Conservation (phyloP, 2,888 invertebrate genomes). For the Sminthurinus aureus region DNA sequence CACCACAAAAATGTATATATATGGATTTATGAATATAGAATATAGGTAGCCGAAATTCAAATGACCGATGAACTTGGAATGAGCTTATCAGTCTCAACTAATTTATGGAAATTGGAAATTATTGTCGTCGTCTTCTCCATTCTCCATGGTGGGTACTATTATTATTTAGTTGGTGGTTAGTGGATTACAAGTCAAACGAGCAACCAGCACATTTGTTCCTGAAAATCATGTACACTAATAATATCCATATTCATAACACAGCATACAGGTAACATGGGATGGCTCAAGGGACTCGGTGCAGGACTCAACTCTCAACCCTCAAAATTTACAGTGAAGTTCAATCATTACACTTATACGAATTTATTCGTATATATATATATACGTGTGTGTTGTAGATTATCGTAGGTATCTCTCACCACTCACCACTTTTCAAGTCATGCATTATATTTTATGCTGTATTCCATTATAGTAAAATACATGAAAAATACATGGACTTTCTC, state of each 20-base stretch:
- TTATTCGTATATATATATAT: too few species aligned
- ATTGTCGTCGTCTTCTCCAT: not conserved
- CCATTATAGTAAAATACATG: too few species aligned
- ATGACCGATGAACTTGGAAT: constrained; percentile 39
- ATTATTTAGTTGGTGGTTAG: not conserved
- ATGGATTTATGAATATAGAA: not conserved
- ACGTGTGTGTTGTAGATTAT: too few species aligned
- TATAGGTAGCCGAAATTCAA: constrained; percentile 3
- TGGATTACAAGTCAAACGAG: not conserved
- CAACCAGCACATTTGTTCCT: not conserved
- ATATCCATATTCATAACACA: not conserved
- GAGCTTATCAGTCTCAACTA: constrained; percentile 28
- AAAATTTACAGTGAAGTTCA: too few species aligned
- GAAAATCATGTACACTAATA: not conserved
- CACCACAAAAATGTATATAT: too few species aligned
- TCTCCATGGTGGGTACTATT: not conserved
- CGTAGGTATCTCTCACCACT: too few species aligned
- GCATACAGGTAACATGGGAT: not conserved
- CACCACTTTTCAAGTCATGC: too few species aligned
- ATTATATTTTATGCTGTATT: too few species aligned
- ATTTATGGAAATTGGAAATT: not conserved
- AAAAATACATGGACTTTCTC: too few species aligned
- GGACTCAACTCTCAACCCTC: too few species aligned
- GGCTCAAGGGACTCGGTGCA: not conserved
- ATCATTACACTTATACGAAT: too few species aligned